A percentile compares a stretch with the other conserved stretches of the same genome.
Conservation (phyloP, 1,140 invertebrate species). For the Zaprionus capensis region DNA sequence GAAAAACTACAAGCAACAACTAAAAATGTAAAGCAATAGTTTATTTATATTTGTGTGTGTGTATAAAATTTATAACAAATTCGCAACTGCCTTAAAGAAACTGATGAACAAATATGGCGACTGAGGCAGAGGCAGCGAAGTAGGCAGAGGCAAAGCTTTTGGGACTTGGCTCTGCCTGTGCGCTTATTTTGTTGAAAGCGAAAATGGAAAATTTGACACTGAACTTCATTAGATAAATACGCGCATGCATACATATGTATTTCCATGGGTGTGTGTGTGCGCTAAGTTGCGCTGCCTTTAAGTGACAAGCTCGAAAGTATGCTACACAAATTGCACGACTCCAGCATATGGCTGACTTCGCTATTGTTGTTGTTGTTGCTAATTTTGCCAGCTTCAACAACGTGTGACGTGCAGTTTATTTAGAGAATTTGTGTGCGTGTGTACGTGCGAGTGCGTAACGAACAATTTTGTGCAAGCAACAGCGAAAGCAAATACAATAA, state of each 20-base stretch:
- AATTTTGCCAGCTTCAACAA: slow-evolving; percentile 13
- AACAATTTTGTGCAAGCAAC: slow-evolving; percentile 35
- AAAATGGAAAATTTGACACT: slow-evolving; percentile 75
- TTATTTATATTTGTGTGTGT: neutral
- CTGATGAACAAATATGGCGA: slow-evolving; percentile 42
- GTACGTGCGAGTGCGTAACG: slow-evolving; percentile 26
- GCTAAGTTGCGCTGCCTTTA: slow-evolving; percentile 38
- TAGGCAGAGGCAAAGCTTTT: slow-evolving; percentile 27
- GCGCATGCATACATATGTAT: slow-evolving; percentile 15
- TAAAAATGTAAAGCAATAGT: slow-evolving; percentile 35
- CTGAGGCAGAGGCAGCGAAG: neutral
- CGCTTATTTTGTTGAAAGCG: slow-evolving; percentile 55
- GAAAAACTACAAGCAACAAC: neutral
- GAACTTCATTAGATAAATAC: slow-evolving; percentile 61
- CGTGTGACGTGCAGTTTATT: slow-evolving; percentile 36
- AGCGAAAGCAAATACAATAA: slow-evolving; percentile 19
- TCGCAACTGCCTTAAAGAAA: slow-evolving; percentile 20
- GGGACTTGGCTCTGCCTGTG: neutral
- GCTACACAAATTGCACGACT: slow-evolving; percentile 47
- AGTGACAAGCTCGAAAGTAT: slow-evolving; percentile 50
- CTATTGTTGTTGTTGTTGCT: slow-evolving; percentile 17
- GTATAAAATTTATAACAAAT: neutral
- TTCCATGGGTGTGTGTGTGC: slow-evolving; percentile 7
- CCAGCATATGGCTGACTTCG: slow-evolving; percentile 59
- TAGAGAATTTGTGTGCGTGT: slow-evolving; percentile 24